Evolutionary conservation across 2,888 invertebrate species (phyloP).

Genomic region (Theodoxus fluviatilis): DNA sequence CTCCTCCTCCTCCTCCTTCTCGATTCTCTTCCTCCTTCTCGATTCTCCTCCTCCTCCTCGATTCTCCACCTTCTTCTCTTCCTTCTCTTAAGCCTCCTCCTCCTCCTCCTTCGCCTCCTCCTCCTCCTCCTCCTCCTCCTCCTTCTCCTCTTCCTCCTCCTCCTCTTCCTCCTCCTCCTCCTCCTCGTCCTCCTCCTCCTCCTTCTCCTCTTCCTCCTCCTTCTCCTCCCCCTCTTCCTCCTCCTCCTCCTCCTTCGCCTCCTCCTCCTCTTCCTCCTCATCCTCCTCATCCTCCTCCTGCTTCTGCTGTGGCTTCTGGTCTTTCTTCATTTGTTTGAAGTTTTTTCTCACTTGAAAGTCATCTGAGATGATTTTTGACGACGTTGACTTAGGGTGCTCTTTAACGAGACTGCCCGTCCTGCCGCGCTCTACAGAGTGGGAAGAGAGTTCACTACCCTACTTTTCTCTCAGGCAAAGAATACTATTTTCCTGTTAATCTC

Average conservation of each 20-base stretch:
- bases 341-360: no score
- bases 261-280: not conserved
- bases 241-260: not conserved
- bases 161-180: not conserved
- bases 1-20: not conserved
- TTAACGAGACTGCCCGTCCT: no score
- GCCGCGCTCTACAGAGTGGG: no score
- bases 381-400: no score
- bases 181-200: not conserved
- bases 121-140: not conserved
- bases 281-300: no score
- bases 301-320: no score
- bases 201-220: not conserved
- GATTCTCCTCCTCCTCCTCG: not conserved
- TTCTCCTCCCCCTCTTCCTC: slow-evolving; percentile 5
- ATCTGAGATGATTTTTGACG: no score
- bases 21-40: not conserved
- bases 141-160: not conserved
- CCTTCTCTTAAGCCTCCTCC: not conserved
- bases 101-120: not conserved
- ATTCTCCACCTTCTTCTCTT: not conserved
- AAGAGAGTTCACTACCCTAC: no score
- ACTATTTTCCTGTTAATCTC: no score
- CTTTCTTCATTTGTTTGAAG: not conserved
- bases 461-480: no score